Conservation (phyloP, 2,888 invertebrate species). For the Catocala nupta region DNA sequence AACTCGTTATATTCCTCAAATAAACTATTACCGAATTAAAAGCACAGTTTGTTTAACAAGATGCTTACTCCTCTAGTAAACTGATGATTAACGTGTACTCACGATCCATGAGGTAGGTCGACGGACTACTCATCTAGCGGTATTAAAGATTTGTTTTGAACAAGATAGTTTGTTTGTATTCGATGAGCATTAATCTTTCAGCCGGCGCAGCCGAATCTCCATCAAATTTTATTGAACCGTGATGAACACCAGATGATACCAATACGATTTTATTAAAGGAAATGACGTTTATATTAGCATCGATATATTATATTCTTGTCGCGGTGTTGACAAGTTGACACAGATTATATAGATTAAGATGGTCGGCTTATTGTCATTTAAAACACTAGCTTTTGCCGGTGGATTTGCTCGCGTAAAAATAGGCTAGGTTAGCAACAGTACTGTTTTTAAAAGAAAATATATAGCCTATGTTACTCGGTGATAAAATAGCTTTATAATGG, state of each 20-base stretch:
- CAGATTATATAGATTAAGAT: no score
- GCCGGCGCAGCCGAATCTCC: conserved; percentile 34
- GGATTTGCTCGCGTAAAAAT: no score
- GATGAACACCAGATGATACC: conserved; percentile 42
- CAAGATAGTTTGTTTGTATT: conserved; percentile 41
- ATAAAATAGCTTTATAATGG: no score
- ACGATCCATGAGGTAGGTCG: neutral
- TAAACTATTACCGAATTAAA: conserved; percentile 21
- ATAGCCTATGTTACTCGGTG: no score
- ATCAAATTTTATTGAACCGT: conserved; percentile 43
- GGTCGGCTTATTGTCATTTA: no score
- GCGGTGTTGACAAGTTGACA: no score
- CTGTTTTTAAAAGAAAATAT: no score
- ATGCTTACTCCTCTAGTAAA: conserved; percentile 13
- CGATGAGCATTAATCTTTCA: conserved; percentile 47
- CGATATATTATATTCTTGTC: neutral
- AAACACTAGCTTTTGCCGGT: no score
- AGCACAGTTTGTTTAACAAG: conserved; percentile 15
- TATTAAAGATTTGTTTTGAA: conserved; percentile 40
- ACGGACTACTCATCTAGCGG: conserved; percentile 4
- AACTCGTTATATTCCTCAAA: conserved; percentile 14
- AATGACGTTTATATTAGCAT: conserved; percentile 34
- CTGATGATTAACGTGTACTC: neutral
- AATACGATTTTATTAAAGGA: conserved; percentile 48
- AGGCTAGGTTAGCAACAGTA: no score